A percentile compares a stretch with the other conserved stretches of the same genome.
Evolutionary conservation across 2,888 invertebrate genomes (phyloP).

Genomic region (Lasius fuliginosus): DNA sequence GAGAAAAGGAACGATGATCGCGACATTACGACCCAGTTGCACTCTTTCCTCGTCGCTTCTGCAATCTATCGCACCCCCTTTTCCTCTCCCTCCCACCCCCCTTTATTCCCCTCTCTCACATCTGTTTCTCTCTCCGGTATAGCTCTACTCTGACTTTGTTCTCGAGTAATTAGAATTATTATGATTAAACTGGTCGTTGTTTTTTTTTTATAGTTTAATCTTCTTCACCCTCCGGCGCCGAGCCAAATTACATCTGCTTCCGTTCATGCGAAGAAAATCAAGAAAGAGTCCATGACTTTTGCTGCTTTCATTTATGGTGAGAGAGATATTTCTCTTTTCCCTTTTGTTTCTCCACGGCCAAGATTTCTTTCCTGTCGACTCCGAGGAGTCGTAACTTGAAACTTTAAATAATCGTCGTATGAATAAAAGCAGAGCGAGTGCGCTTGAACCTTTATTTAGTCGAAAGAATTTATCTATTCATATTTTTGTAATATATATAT

Average conservation of each 20-base stretch:
- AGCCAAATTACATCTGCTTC: slow-evolving; percentile 62
- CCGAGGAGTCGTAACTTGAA: slow-evolving; percentile 26
- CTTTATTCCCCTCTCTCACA: slow-evolving; percentile 3
- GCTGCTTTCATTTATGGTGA: slow-evolving; percentile 15
- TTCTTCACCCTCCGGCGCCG: slow-evolving; percentile 46
- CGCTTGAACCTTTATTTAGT: not conserved
- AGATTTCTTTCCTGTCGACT: slow-evolving; percentile 9
- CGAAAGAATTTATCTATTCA: slow-evolving; percentile 17
- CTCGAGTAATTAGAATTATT: slow-evolving; percentile 78
- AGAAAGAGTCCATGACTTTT: slow-evolving; percentile 40
- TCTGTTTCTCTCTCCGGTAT: slow-evolving; percentile 22
- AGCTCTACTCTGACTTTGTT: slow-evolving; percentile 37
- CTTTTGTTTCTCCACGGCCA: slow-evolving; percentile 21
- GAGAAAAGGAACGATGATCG: not conserved
- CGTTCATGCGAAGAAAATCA: slow-evolving; percentile 58
- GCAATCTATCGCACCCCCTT: slow-evolving; percentile 15
- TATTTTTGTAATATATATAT: not conserved
- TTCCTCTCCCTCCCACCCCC: not conserved
- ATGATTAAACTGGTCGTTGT: slow-evolving; percentile 77
- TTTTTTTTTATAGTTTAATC: slow-evolving; percentile 70
- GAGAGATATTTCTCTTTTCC: not conserved
- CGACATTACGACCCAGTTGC: slow-evolving; percentile 24
- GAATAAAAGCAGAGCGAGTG: slow-evolving; percentile 12
- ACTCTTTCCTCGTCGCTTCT: slow-evolving; percentile 21
- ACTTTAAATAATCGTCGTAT: slow-evolving; percentile 27